Evolutionary conservation across 1,140 invertebrate species (phyloP).

Genomic region (Drosophila nigromelanica): DNA sequence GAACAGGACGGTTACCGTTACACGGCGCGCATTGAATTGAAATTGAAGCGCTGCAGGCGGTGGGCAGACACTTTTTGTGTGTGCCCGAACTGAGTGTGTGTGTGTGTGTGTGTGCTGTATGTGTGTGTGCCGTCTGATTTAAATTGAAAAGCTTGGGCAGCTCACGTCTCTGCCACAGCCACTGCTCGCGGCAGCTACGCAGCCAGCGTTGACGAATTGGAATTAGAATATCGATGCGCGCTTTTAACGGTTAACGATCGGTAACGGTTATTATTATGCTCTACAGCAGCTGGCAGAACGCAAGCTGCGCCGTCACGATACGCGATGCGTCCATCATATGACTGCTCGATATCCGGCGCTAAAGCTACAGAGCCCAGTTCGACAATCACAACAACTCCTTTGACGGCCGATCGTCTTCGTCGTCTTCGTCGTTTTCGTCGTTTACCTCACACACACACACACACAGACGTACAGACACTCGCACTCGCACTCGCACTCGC

Average conservation of each 20-base stretch:
- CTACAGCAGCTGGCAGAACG: constrained; percentile 8
- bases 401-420: constrained; percentile 38
- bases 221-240: constrained; percentile 26
- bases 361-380: constrained; percentile 20
- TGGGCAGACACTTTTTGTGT: constrained; percentile 75
- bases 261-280: constrained; percentile 14
- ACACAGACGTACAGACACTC: not conserved
- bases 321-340: constrained; percentile 60
- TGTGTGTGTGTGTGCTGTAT: constrained; percentile 4
- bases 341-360: constrained; percentile 36
- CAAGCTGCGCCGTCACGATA: constrained; percentile 39
- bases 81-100: constrained; percentile 20
- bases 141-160: constrained; percentile 71
- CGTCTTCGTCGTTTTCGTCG: not conserved
- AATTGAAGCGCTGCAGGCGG: constrained; percentile 71
- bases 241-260: constrained; percentile 29
- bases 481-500: not conserved
- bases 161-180: constrained; percentile 63
- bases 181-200: constrained; percentile 41
- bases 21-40: constrained; percentile 74
- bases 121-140: constrained; percentile 41
- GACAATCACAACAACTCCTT: constrained; percentile 36
- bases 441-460: constrained; percentile 7
- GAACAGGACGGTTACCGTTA: constrained; percentile 75
- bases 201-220: constrained; percentile 29